Percentiles rank a stretch among this genome's conserved stretches.
Evolutionary conservation across 2,888 invertebrate species (phyloP).

Genomic region (Pedicia rivosa): DNA sequence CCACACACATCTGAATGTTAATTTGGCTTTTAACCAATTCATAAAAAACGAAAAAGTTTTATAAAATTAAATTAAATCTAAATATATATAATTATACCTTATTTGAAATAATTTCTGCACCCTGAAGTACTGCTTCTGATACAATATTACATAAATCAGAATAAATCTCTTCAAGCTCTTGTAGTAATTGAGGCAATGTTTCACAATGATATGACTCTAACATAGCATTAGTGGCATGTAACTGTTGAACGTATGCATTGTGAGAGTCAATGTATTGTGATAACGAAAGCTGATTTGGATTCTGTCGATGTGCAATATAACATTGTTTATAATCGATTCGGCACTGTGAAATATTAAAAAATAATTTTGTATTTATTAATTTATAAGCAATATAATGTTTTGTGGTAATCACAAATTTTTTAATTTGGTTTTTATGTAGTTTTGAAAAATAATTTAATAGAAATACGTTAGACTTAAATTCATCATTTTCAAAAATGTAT

Average conservation of each 20-base stretch:
- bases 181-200: constrained; percentile 69
- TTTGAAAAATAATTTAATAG: too few relatives aligned
- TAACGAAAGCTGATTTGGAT: constrained; percentile 50
- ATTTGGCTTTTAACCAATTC: too few relatives aligned
- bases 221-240: constrained; percentile 87
- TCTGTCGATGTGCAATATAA: constrained; percentile 61
- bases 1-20: too few relatives aligned
- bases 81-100: constrained; percentile 39
- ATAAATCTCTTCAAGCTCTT: constrained; percentile 89
- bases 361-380: too few relatives aligned
- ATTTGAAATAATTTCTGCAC: constrained; percentile 66
- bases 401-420: too few relatives aligned
- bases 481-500: too few relatives aligned
- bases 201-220: constrained; percentile 75
- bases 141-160: constrained; percentile 75
- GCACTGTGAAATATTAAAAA: constrained; percentile 40
- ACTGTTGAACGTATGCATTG: constrained; percentile 84
- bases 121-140: constrained; percentile 75
- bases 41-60: too few relatives aligned
- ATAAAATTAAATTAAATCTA: too few relatives aligned
- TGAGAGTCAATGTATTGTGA: constrained; percentile 79
- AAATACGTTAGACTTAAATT: too few relatives aligned
- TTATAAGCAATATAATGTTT: too few relatives aligned
- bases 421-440: too few relatives aligned
- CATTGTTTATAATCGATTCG: constrained; percentile 77